A percentile compares a stretch with the other conserved stretches of the same genome.
Evolutionary conservation across 1,140 invertebrate species (phyloP).

Genomic region (Achatina immaculata): DNA sequence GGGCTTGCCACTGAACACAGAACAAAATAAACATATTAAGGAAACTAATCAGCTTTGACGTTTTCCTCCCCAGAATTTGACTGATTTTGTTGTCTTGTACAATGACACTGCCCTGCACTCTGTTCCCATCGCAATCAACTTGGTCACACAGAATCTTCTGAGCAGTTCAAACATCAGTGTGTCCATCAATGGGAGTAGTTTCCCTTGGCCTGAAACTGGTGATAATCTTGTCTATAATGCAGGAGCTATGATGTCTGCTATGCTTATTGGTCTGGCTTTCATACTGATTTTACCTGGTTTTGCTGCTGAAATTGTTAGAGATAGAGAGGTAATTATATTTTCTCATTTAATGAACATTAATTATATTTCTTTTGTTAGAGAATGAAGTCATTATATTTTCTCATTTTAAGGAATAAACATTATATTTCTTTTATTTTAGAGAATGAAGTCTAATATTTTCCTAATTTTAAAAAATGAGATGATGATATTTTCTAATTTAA

Average conservation of each 20-base stretch:
- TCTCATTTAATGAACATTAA: no score
- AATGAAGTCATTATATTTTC: no score
- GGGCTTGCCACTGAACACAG: no score
- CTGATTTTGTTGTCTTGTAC: conserved; percentile 74
- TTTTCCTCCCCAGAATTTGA: conserved; percentile 14
- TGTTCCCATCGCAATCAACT: conserved; percentile 82
- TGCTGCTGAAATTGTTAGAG: conserved; percentile 85
- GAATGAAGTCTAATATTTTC: no score
- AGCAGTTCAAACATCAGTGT: conserved; percentile 23
- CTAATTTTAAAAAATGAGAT: no score
- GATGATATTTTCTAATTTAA: no score
- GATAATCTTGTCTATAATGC: conserved; percentile 78
- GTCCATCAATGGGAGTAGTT: conserved; percentile 57
- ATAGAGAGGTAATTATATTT: conserved; percentile 80
- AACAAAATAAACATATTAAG: no score
- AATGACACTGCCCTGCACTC: conserved; percentile 86
- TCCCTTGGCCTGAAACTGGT: conserved; percentile 81
- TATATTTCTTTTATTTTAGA: no score
- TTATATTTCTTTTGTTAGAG: no score
- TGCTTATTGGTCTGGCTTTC: conserved; percentile 85
- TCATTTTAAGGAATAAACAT: no score
- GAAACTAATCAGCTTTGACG: no score
- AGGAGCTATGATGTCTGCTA: conserved; percentile 79
- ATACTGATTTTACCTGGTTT: conserved; percentile 82
- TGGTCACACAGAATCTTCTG: conserved; percentile 81